A percentile compares a stretch with the other conserved stretches of the same genome.
Evolutionary conservation across 2,113 vertebrate genomes (phyloP).

Genomic region (Recurvirostra avosetta): DNA sequence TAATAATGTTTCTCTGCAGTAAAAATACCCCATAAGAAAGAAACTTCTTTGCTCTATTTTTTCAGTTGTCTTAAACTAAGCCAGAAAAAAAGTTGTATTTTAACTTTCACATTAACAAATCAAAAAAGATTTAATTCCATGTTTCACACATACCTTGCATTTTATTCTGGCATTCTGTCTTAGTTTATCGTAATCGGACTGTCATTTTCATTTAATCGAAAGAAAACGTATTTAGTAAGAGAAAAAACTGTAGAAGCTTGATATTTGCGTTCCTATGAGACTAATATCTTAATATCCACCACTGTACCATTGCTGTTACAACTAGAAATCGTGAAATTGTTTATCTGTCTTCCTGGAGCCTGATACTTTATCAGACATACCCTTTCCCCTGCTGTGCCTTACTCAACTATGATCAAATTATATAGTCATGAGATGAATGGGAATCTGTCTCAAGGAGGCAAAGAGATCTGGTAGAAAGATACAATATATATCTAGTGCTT

Average conservation of each 20-base stretch:
- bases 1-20: neutral
- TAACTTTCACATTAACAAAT: neutral
- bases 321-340: constrained; percentile 64
- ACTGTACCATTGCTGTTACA: constrained; percentile 31
- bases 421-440: constrained; percentile 90
- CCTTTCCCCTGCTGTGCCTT: constrained; percentile 84
- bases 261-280: neutral
- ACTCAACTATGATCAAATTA: constrained; percentile 91
- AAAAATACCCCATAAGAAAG: neutral
- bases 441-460: constrained; percentile 84
- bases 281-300: constrained; percentile 55
- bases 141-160: neutral
- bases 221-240: neutral
- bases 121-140: neutral
- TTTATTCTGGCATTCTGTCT: neutral
- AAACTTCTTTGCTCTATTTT: neutral
- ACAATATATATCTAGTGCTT: constrained; percentile 76
- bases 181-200: constrained; percentile 19
- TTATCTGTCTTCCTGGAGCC: constrained; percentile 75
- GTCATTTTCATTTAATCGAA: constrained; percentile 40
- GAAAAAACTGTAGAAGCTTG: constrained; percentile 16
- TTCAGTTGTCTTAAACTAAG: neutral
- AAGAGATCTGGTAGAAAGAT: constrained; percentile 88
- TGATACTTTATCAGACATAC: constrained; percentile 79
- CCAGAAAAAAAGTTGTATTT: neutral